These are phyloP conservation scores for Meandrusa payeni DNA, from an alignment of 2,888 invertebrate species.

Conservation along the genomic window DNA sequence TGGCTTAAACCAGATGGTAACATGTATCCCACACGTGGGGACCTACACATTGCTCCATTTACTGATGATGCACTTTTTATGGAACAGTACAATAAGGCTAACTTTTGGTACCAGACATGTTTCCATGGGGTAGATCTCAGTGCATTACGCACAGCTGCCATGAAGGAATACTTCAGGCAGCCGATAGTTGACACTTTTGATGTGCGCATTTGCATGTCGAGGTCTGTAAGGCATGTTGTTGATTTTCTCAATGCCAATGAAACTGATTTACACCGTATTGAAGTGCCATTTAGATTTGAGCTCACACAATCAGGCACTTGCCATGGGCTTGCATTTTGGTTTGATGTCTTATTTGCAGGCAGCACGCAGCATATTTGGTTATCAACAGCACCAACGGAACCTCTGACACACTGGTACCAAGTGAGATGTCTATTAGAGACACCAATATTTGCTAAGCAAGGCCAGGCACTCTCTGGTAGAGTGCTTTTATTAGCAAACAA, in stretches of 20 bases:
- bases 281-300: conserved; percentile 96
- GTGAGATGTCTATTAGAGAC: conserved; percentile 96
- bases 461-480: conserved; percentile 93
- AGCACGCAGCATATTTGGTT: conserved; percentile 95
- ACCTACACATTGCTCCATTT: conserved; percentile 98
- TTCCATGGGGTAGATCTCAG: conserved; percentile 99
- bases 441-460: conserved; percentile 96
- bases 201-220: conserved; percentile 97
- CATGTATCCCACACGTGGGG: conserved; percentile 98
- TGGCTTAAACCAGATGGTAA: conserved; percentile 96
- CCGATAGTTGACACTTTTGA: conserved; percentile 99
- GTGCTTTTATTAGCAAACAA: conserved; percentile 95
- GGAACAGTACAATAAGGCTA: conserved; percentile 99
- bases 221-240: conserved; percentile 94
- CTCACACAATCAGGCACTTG: conserved; percentile 95
- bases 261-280: conserved; percentile 96
- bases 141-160: conserved; percentile 94
- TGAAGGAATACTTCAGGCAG: conserved; percentile 98
- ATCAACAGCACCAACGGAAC: conserved; percentile 98
- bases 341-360: conserved; percentile 98
- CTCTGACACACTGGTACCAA: conserved; percentile 99
- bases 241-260: conserved; percentile 96
- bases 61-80: conserved; percentile 98
- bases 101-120: conserved; percentile 99
- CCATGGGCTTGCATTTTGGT: conserved; percentile 99